A percentile compares a stretch with the other conserved stretches of the same genome.
Conservation (phyloP, 2,797 vertebrate species). For the Acanthurus lineatus region DNA sequence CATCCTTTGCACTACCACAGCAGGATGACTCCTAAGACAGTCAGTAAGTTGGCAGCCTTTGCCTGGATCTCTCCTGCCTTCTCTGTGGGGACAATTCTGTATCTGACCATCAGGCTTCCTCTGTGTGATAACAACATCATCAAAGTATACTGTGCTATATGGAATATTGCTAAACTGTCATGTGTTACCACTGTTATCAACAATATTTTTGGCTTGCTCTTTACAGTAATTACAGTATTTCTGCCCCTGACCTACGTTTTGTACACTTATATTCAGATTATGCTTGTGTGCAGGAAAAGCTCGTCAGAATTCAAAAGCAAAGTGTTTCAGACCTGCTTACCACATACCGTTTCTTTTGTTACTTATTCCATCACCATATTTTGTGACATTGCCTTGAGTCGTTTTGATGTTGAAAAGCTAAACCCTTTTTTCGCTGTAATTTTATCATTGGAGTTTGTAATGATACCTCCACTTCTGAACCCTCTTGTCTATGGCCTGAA, state of each 20-base stretch:
- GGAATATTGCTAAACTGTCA: constrained; percentile 40
- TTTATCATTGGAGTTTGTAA: constrained; percentile 59
- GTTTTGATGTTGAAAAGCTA: constrained; percentile 5
- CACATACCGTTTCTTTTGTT: constrained; percentile 42
- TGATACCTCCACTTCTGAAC: constrained; percentile 61
- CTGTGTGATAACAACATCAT: constrained; percentile 39
- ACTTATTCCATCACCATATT: constrained; percentile 29
- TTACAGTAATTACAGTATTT: neutral
- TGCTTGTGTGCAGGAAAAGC: constrained; percentile 26
- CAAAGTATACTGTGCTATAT: constrained; percentile 39
- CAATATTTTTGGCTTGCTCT: constrained; percentile 21
- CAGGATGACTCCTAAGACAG: constrained; percentile 21
- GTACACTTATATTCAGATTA: constrained; percentile 39
- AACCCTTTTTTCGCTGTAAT: constrained; percentile 49
- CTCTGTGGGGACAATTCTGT: neutral
- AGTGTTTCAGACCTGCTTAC: constrained; percentile 37
- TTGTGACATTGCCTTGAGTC: constrained; percentile 42
- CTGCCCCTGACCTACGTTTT: constrained; percentile 33
- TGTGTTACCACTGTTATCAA: constrained; percentile 23
- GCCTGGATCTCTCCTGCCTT: constrained; percentile 19
- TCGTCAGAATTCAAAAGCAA: constrained; percentile 42
- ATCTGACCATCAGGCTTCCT: constrained; percentile 23
- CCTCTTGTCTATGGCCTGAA: constrained; percentile 69
- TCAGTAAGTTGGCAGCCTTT: constrained; percentile 3
- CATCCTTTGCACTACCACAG: constrained; percentile 43